phyloP scores from a whole-genome alignment of 2,113 vertebrate genomes.

The Tychaedon coryphoeus region DNA sequence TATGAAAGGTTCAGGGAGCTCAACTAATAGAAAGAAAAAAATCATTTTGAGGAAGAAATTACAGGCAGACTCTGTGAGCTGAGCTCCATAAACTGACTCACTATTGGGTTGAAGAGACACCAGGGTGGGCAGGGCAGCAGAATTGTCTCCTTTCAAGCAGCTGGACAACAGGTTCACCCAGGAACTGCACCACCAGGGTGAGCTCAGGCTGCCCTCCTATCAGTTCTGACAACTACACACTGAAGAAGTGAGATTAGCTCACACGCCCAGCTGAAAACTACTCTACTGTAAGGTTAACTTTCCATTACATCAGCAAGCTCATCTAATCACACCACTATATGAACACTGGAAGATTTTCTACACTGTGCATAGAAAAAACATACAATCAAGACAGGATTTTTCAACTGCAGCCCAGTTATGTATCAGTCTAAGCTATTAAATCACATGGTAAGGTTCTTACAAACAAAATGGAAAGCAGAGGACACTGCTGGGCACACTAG shows the following conservation, averaged over 20 bases:
- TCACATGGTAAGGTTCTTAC: rapidly evolving
- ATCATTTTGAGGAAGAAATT: neutral
- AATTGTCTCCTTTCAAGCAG: neutral
- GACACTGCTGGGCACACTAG: neutral
- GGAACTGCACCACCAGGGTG: rapidly evolving
- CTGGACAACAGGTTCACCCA: neutral
- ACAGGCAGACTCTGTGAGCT: neutral
- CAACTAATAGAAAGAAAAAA: neutral
- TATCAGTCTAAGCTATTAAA: neutral
- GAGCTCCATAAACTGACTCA: neutral
- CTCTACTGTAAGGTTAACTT: neutral
- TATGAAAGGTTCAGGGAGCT: neutral
- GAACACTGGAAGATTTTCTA: neutral
- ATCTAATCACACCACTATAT: neutral
- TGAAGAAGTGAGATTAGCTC: neutral
- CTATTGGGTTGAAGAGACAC: neutral
- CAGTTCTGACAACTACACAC: neutral
- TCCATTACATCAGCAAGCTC: neutral
- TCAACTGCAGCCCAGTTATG: neutral
- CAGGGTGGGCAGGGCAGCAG: neutral
- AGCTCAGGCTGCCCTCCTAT: neutral
- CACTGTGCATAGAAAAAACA: neutral
- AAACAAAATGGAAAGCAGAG: neutral
- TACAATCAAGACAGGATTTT: neutral
- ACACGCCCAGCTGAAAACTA: neutral